phyloP scores from a whole-genome alignment of 2,888 invertebrate genomes.

The Drosophila kambysellisi region DNA sequence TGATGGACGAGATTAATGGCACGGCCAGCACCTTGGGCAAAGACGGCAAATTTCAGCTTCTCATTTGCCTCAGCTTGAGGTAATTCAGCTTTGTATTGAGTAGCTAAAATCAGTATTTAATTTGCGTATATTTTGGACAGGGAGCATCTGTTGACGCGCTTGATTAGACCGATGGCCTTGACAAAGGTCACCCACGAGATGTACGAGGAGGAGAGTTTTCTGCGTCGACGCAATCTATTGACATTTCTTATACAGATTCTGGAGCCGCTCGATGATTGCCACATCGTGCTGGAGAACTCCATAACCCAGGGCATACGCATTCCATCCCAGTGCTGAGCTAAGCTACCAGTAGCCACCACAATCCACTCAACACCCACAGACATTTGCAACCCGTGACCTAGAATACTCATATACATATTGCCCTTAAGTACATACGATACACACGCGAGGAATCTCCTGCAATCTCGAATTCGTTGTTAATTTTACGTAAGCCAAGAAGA shows the following conservation, averaged over 20 bases:
- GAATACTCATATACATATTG: constrained; percentile 78
- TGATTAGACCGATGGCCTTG: constrained; percentile 95
- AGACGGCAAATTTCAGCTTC: constrained; percentile 98
- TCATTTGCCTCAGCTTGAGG: constrained; percentile 97
- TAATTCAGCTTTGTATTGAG: constrained; percentile 83
- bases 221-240: constrained; percentile 93
- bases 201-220: constrained; percentile 98
- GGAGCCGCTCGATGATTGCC: constrained; percentile 93
- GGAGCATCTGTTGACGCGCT: constrained; percentile 95
- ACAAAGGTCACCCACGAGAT: constrained; percentile 95
- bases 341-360: background rate
- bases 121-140: constrained; percentile 85
- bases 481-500: constrained; percentile 46
- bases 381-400: constrained; percentile 77
- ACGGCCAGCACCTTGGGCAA: constrained; percentile 93
- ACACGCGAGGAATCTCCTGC: constrained; percentile 53
- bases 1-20: constrained; percentile 94
- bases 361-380: constrained; percentile 61
- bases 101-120: background rate
- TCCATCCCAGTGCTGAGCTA: constrained; percentile 84
- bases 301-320: constrained; percentile 88
- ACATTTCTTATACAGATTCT: constrained; percentile 96
- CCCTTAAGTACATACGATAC: constrained; percentile 42
- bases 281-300: constrained; percentile 94
- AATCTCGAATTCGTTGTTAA: constrained; percentile 58